A percentile compares a stretch with the other conserved stretches of the same genome.
Evolutionary conservation across 2,888 invertebrate species (phyloP).

Genomic region (Cantharis lateralis): DNA sequence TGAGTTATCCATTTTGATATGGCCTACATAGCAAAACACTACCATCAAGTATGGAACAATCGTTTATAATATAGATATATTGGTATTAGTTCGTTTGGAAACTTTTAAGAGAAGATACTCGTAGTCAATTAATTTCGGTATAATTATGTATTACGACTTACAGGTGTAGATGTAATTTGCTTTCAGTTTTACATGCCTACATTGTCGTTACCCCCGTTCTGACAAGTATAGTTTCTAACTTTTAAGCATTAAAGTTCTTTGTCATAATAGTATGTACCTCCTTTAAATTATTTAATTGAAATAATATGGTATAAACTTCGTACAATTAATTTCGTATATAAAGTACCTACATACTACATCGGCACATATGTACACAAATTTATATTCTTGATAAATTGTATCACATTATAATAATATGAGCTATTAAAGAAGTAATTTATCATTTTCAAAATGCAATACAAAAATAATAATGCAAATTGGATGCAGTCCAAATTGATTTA

Average conservation of each 20-base stretch:
- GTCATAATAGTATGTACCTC: not conserved
- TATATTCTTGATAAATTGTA: not conserved
- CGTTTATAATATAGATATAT: too few relatives aligned
- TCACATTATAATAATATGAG: not conserved
- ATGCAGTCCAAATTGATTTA: not conserved
- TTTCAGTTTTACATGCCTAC: not conserved
- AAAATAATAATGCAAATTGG: not conserved
- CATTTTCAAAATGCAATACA: not conserved
- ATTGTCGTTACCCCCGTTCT: too few relatives aligned
- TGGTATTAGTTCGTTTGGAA: not conserved
- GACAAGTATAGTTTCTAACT: not conserved
- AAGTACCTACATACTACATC: not conserved
- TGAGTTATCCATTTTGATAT: too few relatives aligned
- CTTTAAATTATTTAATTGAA: not conserved
- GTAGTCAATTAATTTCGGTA: not conserved
- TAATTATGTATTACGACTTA: not conserved
- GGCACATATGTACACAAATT: not conserved
- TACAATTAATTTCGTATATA: not conserved
- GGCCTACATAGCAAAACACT: not conserved
- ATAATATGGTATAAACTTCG: not conserved
- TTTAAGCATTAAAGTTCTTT: not conserved
- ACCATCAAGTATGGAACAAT: too few relatives aligned
- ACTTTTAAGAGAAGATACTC: not conserved
- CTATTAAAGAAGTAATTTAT: not conserved
- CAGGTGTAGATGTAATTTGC: not conserved